Evolutionary conservation across 2,888 invertebrate species (phyloP).

Genomic region (Stictocephala bisonia): DNA sequence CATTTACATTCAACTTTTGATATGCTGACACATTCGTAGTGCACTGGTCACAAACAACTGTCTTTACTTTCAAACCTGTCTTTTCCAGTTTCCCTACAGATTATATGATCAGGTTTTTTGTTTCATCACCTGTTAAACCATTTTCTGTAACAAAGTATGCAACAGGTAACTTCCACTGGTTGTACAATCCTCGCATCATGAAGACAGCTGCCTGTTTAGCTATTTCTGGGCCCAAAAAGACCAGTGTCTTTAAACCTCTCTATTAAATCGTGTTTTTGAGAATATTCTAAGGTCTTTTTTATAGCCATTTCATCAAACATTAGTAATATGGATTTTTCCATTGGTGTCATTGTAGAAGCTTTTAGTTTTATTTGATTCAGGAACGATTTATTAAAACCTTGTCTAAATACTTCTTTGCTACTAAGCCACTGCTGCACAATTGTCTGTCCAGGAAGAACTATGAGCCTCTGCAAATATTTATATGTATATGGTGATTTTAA

Average conservation of each 20-base stretch:
- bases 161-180: conserved; percentile 57
- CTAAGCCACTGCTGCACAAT: conserved; percentile 58
- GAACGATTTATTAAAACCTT: conserved; percentile 54
- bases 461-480: conserved; percentile 53
- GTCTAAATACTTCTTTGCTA: conserved; percentile 51
- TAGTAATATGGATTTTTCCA: conserved; percentile 54
- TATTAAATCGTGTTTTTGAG: conserved; percentile 52
- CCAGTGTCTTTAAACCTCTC: conserved; percentile 57
- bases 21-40: conserved; percentile 52
- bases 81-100: conserved; percentile 42
- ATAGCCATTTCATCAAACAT: conserved; percentile 58
- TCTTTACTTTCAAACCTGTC: conserved; percentile 52
- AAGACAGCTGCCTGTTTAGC: conserved; percentile 57
- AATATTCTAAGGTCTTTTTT: conserved; percentile 53
- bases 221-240: conserved; percentile 46
- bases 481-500: conserved; percentile 60
- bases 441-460: conserved; percentile 57
- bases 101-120: conserved; percentile 49
- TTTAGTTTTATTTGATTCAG: conserved; percentile 53
- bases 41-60: conserved; percentile 55
- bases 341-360: conserved; percentile 54
- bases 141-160: conserved; percentile 53
- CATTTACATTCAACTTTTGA: conserved; percentile 50
- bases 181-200: conserved; percentile 54
- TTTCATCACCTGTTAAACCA: conserved; percentile 39